Base-by-base conservation (phyloP, 2,113 vertebrate genomes). In the Peromyscus leucopus region DNA sequence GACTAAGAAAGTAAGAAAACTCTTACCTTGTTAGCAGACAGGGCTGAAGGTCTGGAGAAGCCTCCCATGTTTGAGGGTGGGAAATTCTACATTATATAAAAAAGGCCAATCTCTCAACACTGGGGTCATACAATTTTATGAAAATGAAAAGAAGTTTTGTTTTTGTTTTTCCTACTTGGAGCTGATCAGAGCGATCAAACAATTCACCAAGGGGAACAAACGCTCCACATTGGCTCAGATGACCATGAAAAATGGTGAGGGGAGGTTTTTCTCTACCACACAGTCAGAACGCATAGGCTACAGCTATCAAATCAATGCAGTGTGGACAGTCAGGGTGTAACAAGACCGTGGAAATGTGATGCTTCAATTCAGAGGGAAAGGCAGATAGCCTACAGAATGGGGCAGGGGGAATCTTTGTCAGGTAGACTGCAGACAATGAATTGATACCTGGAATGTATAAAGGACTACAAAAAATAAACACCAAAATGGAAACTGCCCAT, bases 281-380 rank as follows among this genome's bases (percentile, higher is more conserved):
- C 19, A 78, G 89, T 51, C 19, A 24, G 71, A 96, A 48, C 6
- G 24, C 83, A 63, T 85, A 90, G 31, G 33, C 36, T 13, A 75
- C 4, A 10, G 15, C 39, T 61, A 63, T 39, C 55, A 90, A 72
- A 63, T 72, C 75, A 59, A 2, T n/a, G 4, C 31, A 36, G 31
- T 17, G 12, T 24, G 4, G 67, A 33, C 0, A 71, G 28, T 13
- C 28, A 28, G 67, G 2, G 15, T 2, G 16, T 2, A 16, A 1
- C 28, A 17, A 80, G 65, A 11, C 10, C 0, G 22, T 11, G 16
- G 7, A 90, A 12, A 75, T 71, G 19, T 21, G 16, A n/a, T 22
- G 39, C 11, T 71, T 51, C 63, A n/a, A 74, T 84, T 83, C 39
- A 4, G 16, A 67, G 42, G 26, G 33, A 33, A 83, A 82, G 55